Evolutionary conservation across 1,140 invertebrate species (phyloP), one percentile per base, ranked within the genome.

Genomic region (Cheumatopsyche charites): DNA sequence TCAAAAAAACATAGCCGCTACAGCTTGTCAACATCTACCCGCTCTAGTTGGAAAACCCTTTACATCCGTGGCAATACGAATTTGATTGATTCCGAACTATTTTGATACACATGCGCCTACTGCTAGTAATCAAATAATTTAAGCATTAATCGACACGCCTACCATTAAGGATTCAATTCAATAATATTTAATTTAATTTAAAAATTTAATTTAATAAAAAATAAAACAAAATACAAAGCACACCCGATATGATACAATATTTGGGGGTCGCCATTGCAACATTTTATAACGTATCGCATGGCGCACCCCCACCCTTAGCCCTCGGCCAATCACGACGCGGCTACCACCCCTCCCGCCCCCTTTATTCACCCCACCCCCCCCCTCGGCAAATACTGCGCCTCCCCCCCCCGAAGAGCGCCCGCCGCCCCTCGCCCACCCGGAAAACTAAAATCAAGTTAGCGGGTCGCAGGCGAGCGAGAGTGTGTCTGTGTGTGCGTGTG

Each of bases 361-460:
- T n/a, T n/a, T n/a, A n/a, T n/a, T n/a, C n/a, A n/a, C n/a, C n/a
- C n/a, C n/a, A n/a, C 3, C 9, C 29, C 29, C 29, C 29, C 29
- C 29, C 29, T 3, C 29, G 29, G 29, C 29, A 36, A 36, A 36
- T 36, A 36, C 29, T 36, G 29, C 29, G 29, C 29, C 29, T 58
- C 70, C 43, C 67, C 23, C 29, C 49, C 25, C 42, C 12, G n/a
- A n/a, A n/a, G n/a, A n/a, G n/a, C 58, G 21, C 21, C 17, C 17
- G 11, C 45, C 26, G 13, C 42, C 58, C 71, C 47, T 29, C 71
- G 9, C 17, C 49, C 9, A 36, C 29, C 67, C 36, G 67, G 68
- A 73, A 75, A 75, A 75, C 74, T 75, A 73, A 75, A 75, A 75
- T 75, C 74, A 67, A 75, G 74, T 75, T 75, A 75, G 71, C 68